These are phyloP conservation scores for Fistularia commersonii DNA, from an alignment of 2,797 vertebrate species.

Conservation along the genomic window DNA sequence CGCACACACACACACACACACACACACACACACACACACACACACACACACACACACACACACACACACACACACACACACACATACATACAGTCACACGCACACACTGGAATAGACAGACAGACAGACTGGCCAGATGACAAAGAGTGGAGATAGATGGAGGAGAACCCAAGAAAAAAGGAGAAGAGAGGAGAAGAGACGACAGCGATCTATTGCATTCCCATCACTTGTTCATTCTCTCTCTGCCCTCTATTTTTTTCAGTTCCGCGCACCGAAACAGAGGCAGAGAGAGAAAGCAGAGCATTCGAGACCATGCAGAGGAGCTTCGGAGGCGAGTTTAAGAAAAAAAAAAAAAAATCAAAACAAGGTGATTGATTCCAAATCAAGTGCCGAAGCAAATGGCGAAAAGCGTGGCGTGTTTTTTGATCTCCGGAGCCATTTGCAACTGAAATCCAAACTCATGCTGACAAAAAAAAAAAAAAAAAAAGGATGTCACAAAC, in stretches of 20 bases:
- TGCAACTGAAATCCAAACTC: slow-evolving; percentile 60
- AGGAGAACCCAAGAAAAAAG: slow-evolving; percentile 28
- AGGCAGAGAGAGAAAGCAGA: slow-evolving; percentile 53
- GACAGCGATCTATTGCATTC: slow-evolving; percentile 42
- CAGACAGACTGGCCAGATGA: slow-evolving; percentile 59
- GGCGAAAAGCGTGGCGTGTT: slow-evolving; percentile 46
- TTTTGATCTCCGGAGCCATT: slow-evolving; percentile 56
- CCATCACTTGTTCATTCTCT: slow-evolving; percentile 51
- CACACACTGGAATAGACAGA: slow-evolving; percentile 50
- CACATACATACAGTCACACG: too few relatives aligned
- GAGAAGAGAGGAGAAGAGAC: slow-evolving; percentile 42
- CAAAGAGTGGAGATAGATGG: slow-evolving; percentile 53
- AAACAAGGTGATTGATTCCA: slow-evolving; percentile 37
- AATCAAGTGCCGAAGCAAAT: slow-evolving; percentile 60
- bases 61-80: too few relatives aligned
- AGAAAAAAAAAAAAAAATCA: slow-evolving; percentile 24
- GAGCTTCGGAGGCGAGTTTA: too few relatives aligned
- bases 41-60: too few relatives aligned
- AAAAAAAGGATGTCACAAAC: slow-evolving; percentile 38
- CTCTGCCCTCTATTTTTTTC: slow-evolving; percentile 34
- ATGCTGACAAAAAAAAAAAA: slow-evolving; percentile 57
- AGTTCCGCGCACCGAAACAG: slow-evolving; percentile 54
- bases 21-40: too few relatives aligned
- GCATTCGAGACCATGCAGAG: slow-evolving; percentile 62
- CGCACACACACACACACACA: too few relatives aligned